These are phyloP conservation scores for Sussaba pulchella DNA, from an alignment of 2,888 invertebrate genomes.

Conservation along the genomic window DNA sequence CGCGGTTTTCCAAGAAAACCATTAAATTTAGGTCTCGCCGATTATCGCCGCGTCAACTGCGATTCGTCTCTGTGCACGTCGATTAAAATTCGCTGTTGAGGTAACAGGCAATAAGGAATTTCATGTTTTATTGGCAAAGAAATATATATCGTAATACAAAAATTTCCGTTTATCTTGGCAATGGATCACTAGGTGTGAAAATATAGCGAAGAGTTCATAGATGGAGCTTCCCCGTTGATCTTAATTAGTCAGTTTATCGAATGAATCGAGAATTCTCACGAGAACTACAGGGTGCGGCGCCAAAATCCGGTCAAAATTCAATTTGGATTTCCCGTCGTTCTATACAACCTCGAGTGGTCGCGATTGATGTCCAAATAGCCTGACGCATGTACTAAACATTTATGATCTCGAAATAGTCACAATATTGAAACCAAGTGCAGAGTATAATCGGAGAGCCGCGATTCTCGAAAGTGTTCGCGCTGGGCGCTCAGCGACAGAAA, in stretches of 20 bases:
- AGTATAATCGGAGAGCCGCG: no score
- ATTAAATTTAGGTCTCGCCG: conserved; percentile 65
- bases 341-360: no score
- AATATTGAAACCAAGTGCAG: no score
- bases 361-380: no score
- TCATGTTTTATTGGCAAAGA: conserved; percentile 31
- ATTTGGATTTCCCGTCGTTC: no score
- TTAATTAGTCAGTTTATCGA: background rate
- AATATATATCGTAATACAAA: conserved; percentile 8
- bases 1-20: conserved; percentile 58
- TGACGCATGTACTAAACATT: no score
- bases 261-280: background rate
- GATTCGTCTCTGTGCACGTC: conserved; percentile 55
- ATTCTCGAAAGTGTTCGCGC: no score
- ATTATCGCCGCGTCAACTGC: conserved; percentile 66
- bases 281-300: no score
- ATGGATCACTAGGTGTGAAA: conserved; percentile 1
- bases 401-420: no score
- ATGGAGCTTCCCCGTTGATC: background rate
- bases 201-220: background rate
- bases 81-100: conserved; percentile 49
- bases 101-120: conserved; percentile 35
- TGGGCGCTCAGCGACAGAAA: no score
- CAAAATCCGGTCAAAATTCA: no score
- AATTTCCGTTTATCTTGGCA: conserved; percentile 26